phyloP scores from a whole-genome alignment of 1,140 invertebrate genomes.

The Drosophila ficusphila region DNA sequence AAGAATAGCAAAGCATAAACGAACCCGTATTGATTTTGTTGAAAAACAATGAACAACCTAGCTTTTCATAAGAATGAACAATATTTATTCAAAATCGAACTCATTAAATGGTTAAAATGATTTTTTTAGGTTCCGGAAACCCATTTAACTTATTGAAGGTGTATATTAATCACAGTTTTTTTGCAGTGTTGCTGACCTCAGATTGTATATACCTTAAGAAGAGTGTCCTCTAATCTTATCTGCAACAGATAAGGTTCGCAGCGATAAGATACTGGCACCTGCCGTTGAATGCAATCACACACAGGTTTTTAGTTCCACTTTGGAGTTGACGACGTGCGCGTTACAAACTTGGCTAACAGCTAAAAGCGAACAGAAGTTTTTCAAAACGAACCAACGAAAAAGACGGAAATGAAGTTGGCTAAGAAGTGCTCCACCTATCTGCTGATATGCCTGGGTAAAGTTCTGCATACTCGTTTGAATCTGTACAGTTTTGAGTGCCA shows the following conservation, averaged over 20 bases:
- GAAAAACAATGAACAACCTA: not conserved
- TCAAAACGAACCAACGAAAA: conserved; percentile 35
- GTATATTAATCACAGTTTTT: not conserved
- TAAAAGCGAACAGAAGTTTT: conserved; percentile 41
- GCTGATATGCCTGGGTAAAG: conserved; percentile 81
- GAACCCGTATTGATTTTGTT: not conserved
- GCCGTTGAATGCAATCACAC: conserved; percentile 50
- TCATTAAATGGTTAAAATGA: too few relatives aligned
- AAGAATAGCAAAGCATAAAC: not conserved
- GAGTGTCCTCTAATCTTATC: conserved; percentile 41
- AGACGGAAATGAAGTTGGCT: conserved; percentile 72
- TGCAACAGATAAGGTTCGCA: conserved; percentile 12
- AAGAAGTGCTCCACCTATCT: conserved; percentile 79
- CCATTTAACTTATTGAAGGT: too few relatives aligned
- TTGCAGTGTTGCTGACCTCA: conserved; percentile 26
- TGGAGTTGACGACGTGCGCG: conserved; percentile 59
- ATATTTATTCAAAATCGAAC: too few relatives aligned
- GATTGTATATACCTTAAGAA: not conserved
- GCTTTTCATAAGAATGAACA: not conserved
- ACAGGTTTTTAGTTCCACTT: conserved; percentile 67
- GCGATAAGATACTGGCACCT: conserved; percentile 66
- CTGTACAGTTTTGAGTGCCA: conserved; percentile 5
- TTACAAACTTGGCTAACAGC: conserved; percentile 51
- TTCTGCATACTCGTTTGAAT: conserved; percentile 36
- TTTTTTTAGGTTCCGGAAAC: too few relatives aligned